Evolutionary conservation across 2,888 invertebrate species (phyloP).

Genomic region (Drosophila anomalata): DNA sequence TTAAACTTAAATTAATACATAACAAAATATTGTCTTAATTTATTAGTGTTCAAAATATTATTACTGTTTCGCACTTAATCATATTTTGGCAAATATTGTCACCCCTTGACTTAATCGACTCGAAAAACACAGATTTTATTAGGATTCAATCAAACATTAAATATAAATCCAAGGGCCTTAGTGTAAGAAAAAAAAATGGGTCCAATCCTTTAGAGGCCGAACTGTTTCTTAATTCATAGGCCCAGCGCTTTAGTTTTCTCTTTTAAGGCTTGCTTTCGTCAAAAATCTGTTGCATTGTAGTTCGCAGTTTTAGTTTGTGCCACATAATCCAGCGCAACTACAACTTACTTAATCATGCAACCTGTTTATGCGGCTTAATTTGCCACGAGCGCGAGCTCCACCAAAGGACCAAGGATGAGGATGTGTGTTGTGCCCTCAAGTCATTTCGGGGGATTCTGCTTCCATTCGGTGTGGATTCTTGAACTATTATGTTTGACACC

Average conservation of each 20-base stretch:
- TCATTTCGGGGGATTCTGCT: neutral
- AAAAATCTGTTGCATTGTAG: constrained; percentile 14
- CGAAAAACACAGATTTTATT: no score
- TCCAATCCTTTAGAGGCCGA: neutral
- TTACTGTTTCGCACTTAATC: no score
- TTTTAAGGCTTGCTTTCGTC: constrained; percentile 12
- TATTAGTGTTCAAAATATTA: no score
- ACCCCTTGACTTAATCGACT: no score
- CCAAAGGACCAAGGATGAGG: constrained; percentile 2
- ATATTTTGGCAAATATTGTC: no score
- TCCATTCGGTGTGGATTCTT: neutral
- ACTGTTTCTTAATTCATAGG: constrained; percentile 5
- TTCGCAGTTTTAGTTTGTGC: constrained; percentile 46
- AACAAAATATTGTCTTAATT: no score
- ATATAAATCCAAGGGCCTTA: no score
- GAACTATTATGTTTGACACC: constrained; percentile 1
- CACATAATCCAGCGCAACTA: constrained; percentile 60
- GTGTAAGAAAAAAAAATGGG: no score
- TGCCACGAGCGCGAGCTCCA: constrained; percentile 47
- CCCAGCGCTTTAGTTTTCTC: neutral
- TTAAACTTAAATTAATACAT: no score
- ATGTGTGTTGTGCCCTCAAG: constrained; percentile 10
- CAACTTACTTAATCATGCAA: constrained; percentile 76
- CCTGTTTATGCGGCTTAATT: constrained; percentile 76
- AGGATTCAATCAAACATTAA: no score